Evolutionary conservation across 53 echinoderm and acorn worm species (phyloP).

Genomic region (Crossaster papposus): DNA sequence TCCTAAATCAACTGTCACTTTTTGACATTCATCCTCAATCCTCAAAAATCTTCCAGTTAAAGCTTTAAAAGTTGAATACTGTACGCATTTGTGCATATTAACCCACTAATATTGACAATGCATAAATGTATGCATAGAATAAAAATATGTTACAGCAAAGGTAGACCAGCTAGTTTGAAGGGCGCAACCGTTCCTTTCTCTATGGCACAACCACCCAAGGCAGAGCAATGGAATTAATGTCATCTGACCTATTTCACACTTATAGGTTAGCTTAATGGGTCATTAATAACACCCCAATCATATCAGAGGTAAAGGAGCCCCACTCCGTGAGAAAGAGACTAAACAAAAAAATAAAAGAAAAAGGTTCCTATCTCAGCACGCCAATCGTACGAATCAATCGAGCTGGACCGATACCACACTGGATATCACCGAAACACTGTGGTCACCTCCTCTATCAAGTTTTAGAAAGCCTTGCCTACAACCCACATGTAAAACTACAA

Average conservation of each 20-base stretch:
- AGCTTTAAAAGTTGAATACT: too few relatives aligned
- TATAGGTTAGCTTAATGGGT: constrained; percentile 3
- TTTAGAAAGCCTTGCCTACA: background rate
- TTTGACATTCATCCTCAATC: too few relatives aligned
- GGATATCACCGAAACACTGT: background rate
- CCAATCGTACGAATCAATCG: background rate
- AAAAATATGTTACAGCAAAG: background rate
- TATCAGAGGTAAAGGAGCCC: background rate
- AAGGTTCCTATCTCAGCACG: background rate
- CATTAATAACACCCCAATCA: constrained; percentile 28
- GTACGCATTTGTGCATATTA: too few relatives aligned
- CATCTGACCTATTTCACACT: constrained; percentile 39
- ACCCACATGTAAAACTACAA: background rate
- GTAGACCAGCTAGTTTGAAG: background rate
- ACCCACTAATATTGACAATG: too few relatives aligned
- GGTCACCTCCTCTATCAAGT: background rate
- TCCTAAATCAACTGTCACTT: too few relatives aligned
- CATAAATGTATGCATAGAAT: too few relatives aligned
- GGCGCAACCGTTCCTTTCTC: background rate
- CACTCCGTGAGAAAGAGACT: background rate
- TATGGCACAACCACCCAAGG: background rate
- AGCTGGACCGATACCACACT: background rate
- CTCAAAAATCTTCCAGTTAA: too few relatives aligned
- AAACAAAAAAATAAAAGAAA: background rate
- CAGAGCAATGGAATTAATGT: constrained; percentile 12